These are phyloP conservation scores for Polydesmus complanatus DNA, from an alignment of 2,888 invertebrate genomes.

Conservation along the genomic window DNA sequence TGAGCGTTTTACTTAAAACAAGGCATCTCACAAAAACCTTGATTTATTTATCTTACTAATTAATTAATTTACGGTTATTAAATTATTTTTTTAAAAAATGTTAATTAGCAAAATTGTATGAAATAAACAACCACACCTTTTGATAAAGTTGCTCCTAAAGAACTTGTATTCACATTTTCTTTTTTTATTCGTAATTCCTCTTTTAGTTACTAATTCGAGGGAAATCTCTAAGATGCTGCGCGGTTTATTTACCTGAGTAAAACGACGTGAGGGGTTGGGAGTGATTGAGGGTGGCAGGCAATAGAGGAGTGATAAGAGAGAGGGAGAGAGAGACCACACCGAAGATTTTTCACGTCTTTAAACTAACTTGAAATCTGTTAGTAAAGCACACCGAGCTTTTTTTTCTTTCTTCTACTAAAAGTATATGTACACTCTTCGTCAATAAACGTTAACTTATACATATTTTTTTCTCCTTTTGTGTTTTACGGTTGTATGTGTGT, in stretches of 20 bases:
- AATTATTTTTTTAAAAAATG: too few species aligned
- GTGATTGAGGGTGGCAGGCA: too few species aligned
- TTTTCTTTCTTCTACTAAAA: background rate
- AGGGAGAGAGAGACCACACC: background rate
- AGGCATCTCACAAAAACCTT: too few species aligned
- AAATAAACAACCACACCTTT: too few species aligned
- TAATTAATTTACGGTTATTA: too few species aligned
- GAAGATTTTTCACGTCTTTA: background rate
- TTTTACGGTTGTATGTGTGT: background rate
- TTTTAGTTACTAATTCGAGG: background rate
- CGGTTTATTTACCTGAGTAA: background rate
- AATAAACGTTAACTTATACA: background rate
- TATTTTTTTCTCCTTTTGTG: background rate
- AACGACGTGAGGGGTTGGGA: too few species aligned
- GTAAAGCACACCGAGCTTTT: background rate
- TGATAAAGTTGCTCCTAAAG: too few species aligned
- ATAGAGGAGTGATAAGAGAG: too few species aligned
- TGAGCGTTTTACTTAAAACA: too few species aligned
- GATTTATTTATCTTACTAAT: too few species aligned
- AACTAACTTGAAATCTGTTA: background rate
- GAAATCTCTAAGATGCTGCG: background rate
- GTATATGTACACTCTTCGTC: background rate
- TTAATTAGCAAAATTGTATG: too few species aligned
- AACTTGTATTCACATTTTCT: background rate
- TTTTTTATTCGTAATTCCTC: too few species aligned